phyloP scores from a whole-genome alignment of 23 tunicate genomes.

The Ascidia mentula region DNA sequence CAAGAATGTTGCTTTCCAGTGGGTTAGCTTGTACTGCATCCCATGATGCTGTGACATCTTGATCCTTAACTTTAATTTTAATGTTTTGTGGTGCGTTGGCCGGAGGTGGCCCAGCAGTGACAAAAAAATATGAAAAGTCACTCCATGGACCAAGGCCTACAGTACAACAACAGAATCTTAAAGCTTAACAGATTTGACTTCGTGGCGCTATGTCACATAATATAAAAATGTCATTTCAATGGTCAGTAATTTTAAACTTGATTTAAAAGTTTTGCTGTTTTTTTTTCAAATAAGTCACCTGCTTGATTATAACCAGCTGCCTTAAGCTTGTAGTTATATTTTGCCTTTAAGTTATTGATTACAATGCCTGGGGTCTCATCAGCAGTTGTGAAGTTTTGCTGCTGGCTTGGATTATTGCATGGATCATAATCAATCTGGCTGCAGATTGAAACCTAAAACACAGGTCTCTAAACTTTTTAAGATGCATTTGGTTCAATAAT shows the following conservation, averaged over 20 bases:
- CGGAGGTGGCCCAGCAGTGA: slow-evolving; percentile 55
- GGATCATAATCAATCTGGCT: neutral
- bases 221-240: no score
- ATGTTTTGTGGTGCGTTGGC: slow-evolving; percentile 33
- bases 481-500: neutral
- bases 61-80: slow-evolving; percentile 7
- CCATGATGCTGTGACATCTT: slow-evolving; percentile 29
- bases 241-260: no score
- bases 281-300: slow-evolving; percentile 40
- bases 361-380: slow-evolving; percentile 6
- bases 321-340: slow-evolving; percentile 15
- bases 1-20: slow-evolving; percentile 17
- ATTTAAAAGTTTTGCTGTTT: no score
- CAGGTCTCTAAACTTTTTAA: no score
- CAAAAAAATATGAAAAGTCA: slow-evolving; percentile 14
- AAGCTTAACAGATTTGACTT: no score
- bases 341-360: slow-evolving; percentile 30
- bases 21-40: neutral
- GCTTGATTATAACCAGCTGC: slow-evolving; percentile 48
- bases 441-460: slow-evolving; percentile 34
- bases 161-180: no score
- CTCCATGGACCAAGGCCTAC: slow-evolving; percentile 70
- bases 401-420: neutral
- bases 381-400: slow-evolving; percentile 22
- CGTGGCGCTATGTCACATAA: no score